Evolutionary conservation across 2,797 vertebrate genomes (phyloP), one percentile per base, ranked within the genome.

Genomic region (Aulostomus chinensis): DNA sequence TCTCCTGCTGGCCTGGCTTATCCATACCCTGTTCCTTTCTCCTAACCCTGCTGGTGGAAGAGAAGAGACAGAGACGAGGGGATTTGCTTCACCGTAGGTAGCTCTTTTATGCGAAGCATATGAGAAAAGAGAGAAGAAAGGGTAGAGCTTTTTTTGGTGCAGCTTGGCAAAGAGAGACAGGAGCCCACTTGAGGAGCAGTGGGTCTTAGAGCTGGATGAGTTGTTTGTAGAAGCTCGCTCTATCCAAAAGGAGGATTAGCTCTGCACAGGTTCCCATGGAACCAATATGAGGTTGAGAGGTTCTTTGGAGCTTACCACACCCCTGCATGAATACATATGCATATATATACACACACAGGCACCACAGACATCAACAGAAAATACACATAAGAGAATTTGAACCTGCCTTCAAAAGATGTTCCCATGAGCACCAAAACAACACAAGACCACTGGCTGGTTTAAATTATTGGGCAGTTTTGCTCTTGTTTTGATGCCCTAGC

Each of bases 61-160:
- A 86, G 85, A 85, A 81, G 81, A 86, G 70, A 80, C 69, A 80
- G 78, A 75, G 81, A 79, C 56, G 21, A 74, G 79, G 73, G 88
- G 86, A 89, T 90, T 87, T 86, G 77, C 84, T 83, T 86, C 89
- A 81, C 62, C 71, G 75, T 83, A 80, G 83, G 86, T 76, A 75
- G 81, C 78, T 78, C 80, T 85, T 90, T 88, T 82, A 88, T 88
- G 72, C 83, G 84, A 76, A 75, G 71, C 80, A 74, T 73, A 81
- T 78, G 74, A 89, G 81, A 82, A 67, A 61, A 42, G 52, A 40
- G 65, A 78, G 68, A 71, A 80, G 69, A 78, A 82, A 76, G 68
- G 55, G 42, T 40, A 55, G 54, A 58, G 57, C 2, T 13, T 58
- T 57, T 80, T 77, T 72, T 76, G 73, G 74, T 46, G 57, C 60